Conservation (phyloP, 30 jellyfish, hydroid and myxozoan species). For the Catostylus mosaicus region DNA sequence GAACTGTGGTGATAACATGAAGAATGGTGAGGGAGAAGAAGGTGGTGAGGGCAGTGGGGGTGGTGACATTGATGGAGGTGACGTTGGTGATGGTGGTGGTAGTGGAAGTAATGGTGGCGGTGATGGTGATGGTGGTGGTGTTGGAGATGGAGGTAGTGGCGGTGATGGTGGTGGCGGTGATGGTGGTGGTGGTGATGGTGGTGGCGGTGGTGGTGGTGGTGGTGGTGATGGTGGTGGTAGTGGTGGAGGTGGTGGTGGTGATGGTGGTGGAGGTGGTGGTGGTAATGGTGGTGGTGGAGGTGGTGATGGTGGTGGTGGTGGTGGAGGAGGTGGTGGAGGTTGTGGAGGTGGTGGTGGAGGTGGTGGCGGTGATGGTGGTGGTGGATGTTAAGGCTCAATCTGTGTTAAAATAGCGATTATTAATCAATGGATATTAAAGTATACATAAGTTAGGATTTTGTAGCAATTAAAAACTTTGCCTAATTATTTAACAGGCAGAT, state of each 20-base stretch:
- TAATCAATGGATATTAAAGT: too few species aligned
- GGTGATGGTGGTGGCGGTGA: conserved; percentile 52
- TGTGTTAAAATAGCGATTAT: too few species aligned
- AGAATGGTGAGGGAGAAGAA: neutral
- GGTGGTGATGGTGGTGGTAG: conserved; percentile 32
- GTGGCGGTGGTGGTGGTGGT: conserved; percentile 45
- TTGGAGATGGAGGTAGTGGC: conserved; percentile 47
- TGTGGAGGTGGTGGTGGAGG: conserved; percentile 26
- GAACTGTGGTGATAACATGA: neutral
- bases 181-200: conserved; percentile 43
- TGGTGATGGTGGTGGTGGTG: conserved; percentile 17
- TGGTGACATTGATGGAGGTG: conserved; percentile 13
- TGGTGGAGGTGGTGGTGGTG: conserved; percentile 40
- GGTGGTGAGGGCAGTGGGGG: conserved; percentile 10
- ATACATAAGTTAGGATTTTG: too few species aligned
- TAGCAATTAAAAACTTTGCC: too few species aligned
- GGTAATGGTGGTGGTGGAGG: conserved; percentile 54
- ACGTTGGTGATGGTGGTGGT: conserved; percentile 13
- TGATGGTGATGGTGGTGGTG: conserved; percentile 41
- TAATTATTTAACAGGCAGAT: too few species aligned
- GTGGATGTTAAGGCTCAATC: too few species aligned
- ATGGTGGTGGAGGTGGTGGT: conserved; percentile 35
- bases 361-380: too few species aligned
- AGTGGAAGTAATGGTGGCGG: conserved; percentile 22
- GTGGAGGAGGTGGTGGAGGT: conserved; percentile 19